These are phyloP conservation scores for Nyctalus aviator DNA, from an alignment of 2,797 vertebrate genomes.

Conservation along the genomic window DNA sequence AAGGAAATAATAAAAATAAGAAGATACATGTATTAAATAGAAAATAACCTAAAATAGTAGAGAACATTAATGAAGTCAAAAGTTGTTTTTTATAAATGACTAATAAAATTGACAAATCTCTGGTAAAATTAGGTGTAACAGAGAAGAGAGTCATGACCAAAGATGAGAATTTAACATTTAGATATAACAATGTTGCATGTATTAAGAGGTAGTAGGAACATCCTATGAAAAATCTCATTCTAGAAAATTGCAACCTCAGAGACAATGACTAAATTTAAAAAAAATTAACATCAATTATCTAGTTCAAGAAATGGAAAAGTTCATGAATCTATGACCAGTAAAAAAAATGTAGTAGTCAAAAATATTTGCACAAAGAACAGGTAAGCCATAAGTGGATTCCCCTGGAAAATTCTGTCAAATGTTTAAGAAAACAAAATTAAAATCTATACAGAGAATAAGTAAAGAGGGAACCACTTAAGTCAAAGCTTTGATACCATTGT, in stretches of 20 bases:
- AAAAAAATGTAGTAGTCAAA: conserved; percentile 10
- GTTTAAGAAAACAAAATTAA: neutral
- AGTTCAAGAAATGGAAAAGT: neutral
- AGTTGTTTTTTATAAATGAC: neutral
- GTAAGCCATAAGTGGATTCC: neutral
- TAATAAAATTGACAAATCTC: neutral
- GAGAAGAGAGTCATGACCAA: neutral
- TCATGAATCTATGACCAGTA: neutral
- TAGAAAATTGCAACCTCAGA: neutral
- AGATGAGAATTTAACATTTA: neutral
- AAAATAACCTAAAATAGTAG: conserved; percentile 11
- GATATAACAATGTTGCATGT: neutral
- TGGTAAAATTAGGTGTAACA: neutral
- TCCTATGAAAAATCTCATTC: neutral
- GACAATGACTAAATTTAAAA: neutral
- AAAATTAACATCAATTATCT: neutral
- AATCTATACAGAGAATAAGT: neutral
- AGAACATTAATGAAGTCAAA: neutral
- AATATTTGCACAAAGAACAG: neutral
- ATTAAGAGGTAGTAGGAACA: neutral
- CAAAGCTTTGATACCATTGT: neutral
- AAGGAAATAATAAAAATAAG: conserved; percentile 30
- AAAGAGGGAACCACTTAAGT: neutral
- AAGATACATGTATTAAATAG: neutral
- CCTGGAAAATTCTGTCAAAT: neutral